Percentiles rank a stretch among this genome's conserved stretches.
These are phyloP conservation scores for Theretra japonica DNA, from an alignment of 2,888 invertebrate species.

Conservation along the genomic window DNA sequence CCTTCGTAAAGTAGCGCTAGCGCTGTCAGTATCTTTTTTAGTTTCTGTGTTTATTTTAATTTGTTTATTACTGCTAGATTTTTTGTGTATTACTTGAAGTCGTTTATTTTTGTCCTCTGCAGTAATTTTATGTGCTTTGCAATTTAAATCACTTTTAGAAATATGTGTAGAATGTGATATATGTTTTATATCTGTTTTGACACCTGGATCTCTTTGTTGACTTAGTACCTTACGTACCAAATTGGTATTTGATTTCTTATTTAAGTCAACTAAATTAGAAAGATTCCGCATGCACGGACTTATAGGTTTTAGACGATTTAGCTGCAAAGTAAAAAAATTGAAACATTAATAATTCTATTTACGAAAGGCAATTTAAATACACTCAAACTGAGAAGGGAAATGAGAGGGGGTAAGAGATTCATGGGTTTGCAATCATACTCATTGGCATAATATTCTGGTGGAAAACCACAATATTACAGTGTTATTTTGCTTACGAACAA, in stretches of 20 bases:
- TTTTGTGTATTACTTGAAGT: background rate
- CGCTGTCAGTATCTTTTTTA: background rate
- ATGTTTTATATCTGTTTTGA: background rate
- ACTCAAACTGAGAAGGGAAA: too few relatives aligned
- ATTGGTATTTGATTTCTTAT: background rate
- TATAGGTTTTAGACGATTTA: background rate
- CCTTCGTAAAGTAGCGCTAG: background rate
- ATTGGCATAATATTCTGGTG: too few relatives aligned
- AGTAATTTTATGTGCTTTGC: background rate
- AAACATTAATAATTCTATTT: background rate
- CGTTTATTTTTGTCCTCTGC: background rate
- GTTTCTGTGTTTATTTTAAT: background rate
- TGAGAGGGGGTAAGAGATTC: too few relatives aligned
- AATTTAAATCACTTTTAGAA: background rate
- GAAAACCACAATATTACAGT: too few relatives aligned
- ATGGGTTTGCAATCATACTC: too few relatives aligned
- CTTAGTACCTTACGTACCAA: background rate
- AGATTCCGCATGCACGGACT: too few relatives aligned
- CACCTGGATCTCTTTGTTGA: background rate
- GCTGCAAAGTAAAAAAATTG: background rate
- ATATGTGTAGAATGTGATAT: background rate
- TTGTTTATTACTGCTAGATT: background rate
- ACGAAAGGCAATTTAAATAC: too few relatives aligned
- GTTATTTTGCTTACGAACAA: too few relatives aligned
- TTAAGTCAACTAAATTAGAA: too few relatives aligned